Conservation (phyloP, 2,888 invertebrate genomes). For the Heliconius ethilla region DNA sequence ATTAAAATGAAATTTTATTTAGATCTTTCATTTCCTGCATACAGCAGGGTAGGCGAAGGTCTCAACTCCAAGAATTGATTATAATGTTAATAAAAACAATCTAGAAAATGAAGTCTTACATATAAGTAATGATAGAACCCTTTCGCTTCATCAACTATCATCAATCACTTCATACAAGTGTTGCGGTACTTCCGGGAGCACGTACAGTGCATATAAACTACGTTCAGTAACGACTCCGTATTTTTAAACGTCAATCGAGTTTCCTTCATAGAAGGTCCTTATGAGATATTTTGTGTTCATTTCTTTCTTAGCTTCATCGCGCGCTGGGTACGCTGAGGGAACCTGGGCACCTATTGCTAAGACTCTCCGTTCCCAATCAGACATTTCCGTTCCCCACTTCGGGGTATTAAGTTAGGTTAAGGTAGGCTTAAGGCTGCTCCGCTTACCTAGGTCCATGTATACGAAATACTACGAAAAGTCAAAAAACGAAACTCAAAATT, state of each 20-base stretch:
- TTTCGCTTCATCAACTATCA: constrained; percentile 2
- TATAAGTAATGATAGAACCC: background rate
- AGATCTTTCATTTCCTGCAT: no score
- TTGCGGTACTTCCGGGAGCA: background rate
- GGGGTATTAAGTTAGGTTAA: no score
- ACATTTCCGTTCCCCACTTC: no score
- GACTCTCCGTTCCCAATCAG: no score
- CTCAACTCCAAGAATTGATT: no score
- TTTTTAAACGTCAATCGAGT: background rate
- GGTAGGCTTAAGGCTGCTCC: no score
- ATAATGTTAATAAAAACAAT: no score
- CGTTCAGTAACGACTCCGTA: background rate
- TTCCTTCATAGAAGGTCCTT: background rate
- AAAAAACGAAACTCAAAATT: background rate
- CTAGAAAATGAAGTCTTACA: background rate
- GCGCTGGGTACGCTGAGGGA: background rate
- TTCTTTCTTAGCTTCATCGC: background rate
- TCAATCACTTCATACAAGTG: constrained; percentile 2
- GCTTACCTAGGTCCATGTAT: background rate
- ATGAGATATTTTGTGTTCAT: no score
- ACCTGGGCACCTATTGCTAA: background rate
- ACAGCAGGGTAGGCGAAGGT: no score
- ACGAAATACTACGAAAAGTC: background rate
- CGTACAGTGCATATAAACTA: background rate
- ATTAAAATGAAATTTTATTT: no score